A percentile compares a stretch with the other conserved stretches of the same genome.
These are phyloP conservation scores for Leptinotarsa rubiginosa DNA, from an alignment of 2,888 invertebrate genomes.

Conservation along the genomic window DNA sequence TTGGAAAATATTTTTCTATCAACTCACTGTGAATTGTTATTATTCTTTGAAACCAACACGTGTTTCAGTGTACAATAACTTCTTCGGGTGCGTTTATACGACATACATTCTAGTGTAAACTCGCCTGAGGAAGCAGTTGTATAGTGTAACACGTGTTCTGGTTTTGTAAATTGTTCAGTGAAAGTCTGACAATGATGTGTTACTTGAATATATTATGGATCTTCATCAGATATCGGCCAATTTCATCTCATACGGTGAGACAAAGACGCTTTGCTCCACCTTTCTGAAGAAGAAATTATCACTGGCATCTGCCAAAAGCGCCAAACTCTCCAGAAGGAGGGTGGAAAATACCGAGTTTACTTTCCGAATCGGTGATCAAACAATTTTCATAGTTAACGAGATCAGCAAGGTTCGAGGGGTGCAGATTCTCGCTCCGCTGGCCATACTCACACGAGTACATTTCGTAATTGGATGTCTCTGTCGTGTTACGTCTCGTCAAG, in stretches of 20 bases:
- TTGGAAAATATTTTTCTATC: too few relatives aligned
- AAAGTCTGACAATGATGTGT: not conserved
- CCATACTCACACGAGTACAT: conserved; percentile 51
- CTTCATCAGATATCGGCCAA: not conserved
- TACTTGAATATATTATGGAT: too few relatives aligned
- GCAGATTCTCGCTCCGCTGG: conserved; percentile 34
- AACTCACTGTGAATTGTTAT: too few relatives aligned
- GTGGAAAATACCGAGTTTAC: conserved; percentile 62
- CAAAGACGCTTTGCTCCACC: not conserved
- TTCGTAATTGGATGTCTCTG: conserved; percentile 55
- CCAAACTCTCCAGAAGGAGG: conserved; percentile 52
- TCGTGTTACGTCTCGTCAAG: conserved; percentile 26
- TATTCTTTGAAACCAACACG: too few relatives aligned
- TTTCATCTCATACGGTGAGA: not conserved
- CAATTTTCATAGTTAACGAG: conserved; percentile 67
- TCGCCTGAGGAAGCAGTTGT: not conserved
- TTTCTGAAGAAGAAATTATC: not conserved
- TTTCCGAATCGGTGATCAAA: conserved; percentile 67
- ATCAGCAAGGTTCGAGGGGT: conserved; percentile 58
- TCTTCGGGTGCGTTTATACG: too few relatives aligned
- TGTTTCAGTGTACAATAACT: too few relatives aligned
- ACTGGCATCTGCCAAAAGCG: conserved; percentile 1
- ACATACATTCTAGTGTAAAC: not conserved
- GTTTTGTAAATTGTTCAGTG: not conserved
- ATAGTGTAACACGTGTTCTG: not conserved